Evolutionary conservation across 1,140 invertebrate species (phyloP), one percentile per base, ranked within the genome.

Genomic region (Pseudobourletiella spinata): DNA sequence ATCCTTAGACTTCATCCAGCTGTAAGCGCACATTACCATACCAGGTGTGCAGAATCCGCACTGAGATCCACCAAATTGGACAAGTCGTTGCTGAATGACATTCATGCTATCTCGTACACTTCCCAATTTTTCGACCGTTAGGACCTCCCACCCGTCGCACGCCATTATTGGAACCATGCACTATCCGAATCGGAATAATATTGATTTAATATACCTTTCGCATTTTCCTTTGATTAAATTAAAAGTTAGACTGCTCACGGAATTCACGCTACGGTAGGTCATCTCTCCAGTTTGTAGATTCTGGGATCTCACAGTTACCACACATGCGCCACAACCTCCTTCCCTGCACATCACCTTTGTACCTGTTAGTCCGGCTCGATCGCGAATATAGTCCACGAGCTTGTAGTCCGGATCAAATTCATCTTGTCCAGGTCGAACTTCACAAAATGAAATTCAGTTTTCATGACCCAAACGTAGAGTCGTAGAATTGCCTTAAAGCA

Each of bases 11-110:
- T n/a, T n/a, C n/a, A n/a, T n/a, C n/a, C n/a, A n/a, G n/a, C n/a
- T n/a, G n/a, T n/a, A n/a, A n/a, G n/a, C n/a, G n/a, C n/a, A n/a
- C 78, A 79, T 79, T 14, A 79, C 73, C 70, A 77, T 74, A 8
- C 77, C 78, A 4, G 78, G 76, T n/a, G 73, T 72, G 59, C 78
- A 79, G 62, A 71, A 79, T 8, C 78, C 78, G 65, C 78, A 79
- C 64, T 79, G 78, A 14, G 74, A 72, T 15, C 86, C 87, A 65
- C 75, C 72, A 43, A 71, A 70, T 20, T 72, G 61, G 0, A 75
- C 75, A 20, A 79, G 61, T 22, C 74, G 50, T 46, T 73, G 64
- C 50, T 73, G 71, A 24, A 76, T 63, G 15, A 66, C 54, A 57
- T 75, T 68, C 57, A 76, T 78, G 3, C 78, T 78, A 29, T 71